These are phyloP conservation scores for Drosophila longiperda DNA, from an alignment of 2,888 invertebrate species.

Conservation along the genomic window DNA sequence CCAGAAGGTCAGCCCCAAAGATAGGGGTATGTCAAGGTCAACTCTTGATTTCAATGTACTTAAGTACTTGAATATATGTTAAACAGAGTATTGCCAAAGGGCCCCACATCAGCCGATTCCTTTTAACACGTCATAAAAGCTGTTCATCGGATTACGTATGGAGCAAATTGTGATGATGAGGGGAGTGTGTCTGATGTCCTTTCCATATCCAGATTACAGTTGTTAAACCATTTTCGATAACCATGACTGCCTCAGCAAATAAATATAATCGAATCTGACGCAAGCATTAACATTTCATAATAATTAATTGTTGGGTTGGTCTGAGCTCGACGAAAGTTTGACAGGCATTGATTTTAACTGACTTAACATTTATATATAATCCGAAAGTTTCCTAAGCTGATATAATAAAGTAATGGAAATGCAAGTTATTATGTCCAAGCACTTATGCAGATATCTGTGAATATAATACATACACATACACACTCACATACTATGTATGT, in stretches of 20 bases:
- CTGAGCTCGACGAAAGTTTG: not conserved
- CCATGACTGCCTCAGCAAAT: not conserved
- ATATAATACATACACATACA: not conserved
- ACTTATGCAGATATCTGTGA: not conserved
- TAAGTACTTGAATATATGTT: not conserved
- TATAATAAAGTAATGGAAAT: not conserved
- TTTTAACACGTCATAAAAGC: not conserved
- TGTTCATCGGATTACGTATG: not conserved
- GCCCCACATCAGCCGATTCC: not conserved
- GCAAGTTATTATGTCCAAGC: not conserved
- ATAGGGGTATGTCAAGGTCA: slow-evolving; percentile 2
- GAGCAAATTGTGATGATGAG: not conserved
- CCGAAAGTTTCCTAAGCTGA: not conserved
- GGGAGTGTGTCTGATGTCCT: not conserved
- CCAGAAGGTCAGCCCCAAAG: not conserved
- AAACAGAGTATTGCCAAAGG: not conserved
- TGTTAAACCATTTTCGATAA: not conserved
- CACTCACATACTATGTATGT: not conserved
- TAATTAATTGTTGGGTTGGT: not conserved
- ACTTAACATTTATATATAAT: not conserved
- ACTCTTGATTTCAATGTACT: not conserved
- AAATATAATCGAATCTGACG: not conserved
- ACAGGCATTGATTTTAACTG: not conserved
- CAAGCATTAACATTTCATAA: not conserved
- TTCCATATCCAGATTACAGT: not conserved